Percentiles rank a stretch among this genome's conserved stretches.
Evolutionary conservation across 2,888 invertebrate species (phyloP).

Genomic region (Mimumesa dahlbomi): DNA sequence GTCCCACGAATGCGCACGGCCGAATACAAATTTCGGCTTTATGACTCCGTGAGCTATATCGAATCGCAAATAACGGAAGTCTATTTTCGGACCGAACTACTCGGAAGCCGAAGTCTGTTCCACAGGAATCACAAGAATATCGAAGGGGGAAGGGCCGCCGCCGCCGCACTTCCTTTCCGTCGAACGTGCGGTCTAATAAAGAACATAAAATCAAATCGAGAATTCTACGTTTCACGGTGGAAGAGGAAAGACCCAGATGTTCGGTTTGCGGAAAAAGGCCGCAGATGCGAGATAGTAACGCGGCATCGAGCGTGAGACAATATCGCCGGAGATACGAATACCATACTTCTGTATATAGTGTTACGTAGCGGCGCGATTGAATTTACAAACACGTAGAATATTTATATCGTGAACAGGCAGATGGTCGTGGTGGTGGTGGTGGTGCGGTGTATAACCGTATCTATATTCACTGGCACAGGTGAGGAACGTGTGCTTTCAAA

Average conservation of each 20-base stretch:
- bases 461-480: too few relatives aligned
- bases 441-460: too few relatives aligned
- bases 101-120: not conserved
- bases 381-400: constrained; percentile 70
- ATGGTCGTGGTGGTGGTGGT: too few relatives aligned
- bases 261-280: constrained; percentile 30
- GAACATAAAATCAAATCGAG: constrained; percentile 33
- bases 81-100: constrained; percentile 17
- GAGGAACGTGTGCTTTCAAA: too few relatives aligned
- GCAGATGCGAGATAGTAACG: constrained; percentile 47
- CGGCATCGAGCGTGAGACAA: constrained; percentile 54
- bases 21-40: constrained; percentile 15
- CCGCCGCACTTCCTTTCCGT: not conserved
- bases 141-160: too few relatives aligned
- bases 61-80: constrained; percentile 30
- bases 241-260: constrained; percentile 46
- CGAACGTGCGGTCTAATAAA: constrained; percentile 37
- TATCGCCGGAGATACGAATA: constrained; percentile 53
- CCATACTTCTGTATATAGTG: constrained; percentile 62
- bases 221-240: constrained; percentile 28
- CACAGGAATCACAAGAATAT: constrained; percentile 13
- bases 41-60: not conserved
- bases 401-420: constrained; percentile 40
- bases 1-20: too few relatives aligned
- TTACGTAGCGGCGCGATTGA: constrained; percentile 72